A percentile compares a stretch with the other conserved stretches of the same genome.
Conservation (phyloP, 2,113 vertebrate species). For the Leucoraja erinaceus region DNA sequence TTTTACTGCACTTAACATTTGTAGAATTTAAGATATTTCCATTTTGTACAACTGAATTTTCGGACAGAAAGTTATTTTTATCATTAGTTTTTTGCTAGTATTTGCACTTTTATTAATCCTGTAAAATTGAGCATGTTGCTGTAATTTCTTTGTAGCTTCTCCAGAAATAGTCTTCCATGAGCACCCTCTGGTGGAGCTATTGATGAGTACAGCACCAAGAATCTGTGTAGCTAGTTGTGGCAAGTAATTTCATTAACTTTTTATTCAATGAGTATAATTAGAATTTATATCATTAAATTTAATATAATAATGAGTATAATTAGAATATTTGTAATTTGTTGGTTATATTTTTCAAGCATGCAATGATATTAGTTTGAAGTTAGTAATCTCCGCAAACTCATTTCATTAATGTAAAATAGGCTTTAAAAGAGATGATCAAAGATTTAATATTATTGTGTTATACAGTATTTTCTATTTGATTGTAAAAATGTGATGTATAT, state of each 20-base stretch:
- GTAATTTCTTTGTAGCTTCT: neutral
- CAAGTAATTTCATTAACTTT: neutral
- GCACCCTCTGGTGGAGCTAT: conserved; percentile 4
- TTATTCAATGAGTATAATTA: too few relatives aligned
- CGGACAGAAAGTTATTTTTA: neutral
- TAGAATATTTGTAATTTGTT: neutral
- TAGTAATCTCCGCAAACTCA: neutral
- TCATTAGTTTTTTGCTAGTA: neutral
- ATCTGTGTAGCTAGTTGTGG: neutral
- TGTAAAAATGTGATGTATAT: neutral
- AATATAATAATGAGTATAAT: neutral
- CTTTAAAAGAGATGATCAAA: neutral
- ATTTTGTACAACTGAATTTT: neutral
- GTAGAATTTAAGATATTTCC: neutral
- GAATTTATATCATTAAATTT: too few relatives aligned
- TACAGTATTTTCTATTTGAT: neutral
- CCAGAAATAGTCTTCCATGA: neutral
- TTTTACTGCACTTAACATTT: neutral
- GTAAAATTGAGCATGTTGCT: neutral
- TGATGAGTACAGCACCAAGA: neutral
- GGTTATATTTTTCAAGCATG: neutral
- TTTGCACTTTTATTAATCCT: neutral
- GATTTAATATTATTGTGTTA: neutral
- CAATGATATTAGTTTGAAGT: neutral
- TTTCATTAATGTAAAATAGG: neutral